A percentile compares a stretch with the other conserved stretches of the same genome.
phyloP scores from a whole-genome alignment of 2,113 vertebrate genomes.

The Caranx ignobilis region DNA sequence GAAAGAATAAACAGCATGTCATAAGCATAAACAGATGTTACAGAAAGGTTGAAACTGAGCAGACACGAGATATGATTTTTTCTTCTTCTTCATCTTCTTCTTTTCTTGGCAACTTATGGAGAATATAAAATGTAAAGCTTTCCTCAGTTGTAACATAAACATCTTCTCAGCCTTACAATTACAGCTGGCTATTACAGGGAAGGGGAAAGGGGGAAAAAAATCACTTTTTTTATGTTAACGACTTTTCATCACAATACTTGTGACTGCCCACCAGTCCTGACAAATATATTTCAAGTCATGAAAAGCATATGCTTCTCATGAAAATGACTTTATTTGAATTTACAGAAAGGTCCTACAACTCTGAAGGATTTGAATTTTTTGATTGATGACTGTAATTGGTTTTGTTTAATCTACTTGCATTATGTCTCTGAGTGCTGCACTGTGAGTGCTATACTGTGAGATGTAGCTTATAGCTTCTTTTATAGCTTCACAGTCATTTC shows the following conservation, averaged over 20 bases:
- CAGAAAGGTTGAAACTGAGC: conserved; percentile 31
- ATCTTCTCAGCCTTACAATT: not conserved
- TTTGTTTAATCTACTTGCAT: not conserved
- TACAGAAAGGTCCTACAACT: not conserved
- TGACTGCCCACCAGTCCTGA: not conserved
- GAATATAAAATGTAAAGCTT: not conserved
- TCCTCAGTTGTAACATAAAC: not conserved
- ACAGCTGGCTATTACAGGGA: not conserved
- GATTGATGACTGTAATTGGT: not conserved
- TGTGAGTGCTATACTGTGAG: not conserved
- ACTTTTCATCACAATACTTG: not conserved
- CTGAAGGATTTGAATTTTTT: not conserved
- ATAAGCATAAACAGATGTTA: conserved; percentile 11
- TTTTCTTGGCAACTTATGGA: not conserved
- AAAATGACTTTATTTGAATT: not conserved
- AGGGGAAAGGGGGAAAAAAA: not conserved
- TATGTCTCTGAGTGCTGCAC: not conserved
- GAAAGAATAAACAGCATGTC: not conserved
- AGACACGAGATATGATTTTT: conserved; percentile 31
- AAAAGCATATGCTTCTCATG: not conserved
- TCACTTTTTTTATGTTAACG: not conserved
- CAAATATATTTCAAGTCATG: not conserved
- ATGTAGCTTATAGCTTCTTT: not conserved
- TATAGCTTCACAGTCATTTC: not conserved
- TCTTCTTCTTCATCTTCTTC: not conserved